Evolutionary conservation across 2,888 invertebrate genomes (phyloP), one percentile per base, ranked within the genome.

Genomic region (Venusia cambrica): DNA sequence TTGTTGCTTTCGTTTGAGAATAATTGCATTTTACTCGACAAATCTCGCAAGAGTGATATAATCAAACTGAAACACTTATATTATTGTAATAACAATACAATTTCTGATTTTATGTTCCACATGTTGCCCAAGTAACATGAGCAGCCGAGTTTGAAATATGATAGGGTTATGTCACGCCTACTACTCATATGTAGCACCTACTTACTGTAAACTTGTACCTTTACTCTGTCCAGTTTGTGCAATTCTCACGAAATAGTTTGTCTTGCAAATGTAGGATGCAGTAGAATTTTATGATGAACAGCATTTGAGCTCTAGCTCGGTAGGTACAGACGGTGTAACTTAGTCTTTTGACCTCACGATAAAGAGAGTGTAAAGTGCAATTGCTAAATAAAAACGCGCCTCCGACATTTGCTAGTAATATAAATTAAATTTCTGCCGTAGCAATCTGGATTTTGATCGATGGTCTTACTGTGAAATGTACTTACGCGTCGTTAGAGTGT

Each of bases 401-500:
- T 5, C n/a, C 10, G n/a, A 9, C 18, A 18, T 2, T 18, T 28
- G 9, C 18, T 14, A n/a, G 4, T 14, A 14, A 6, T 15, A 11
- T 12, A 14, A 4, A 12, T 8, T 12, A 27, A 25, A 19, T 11
- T 10, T n/a, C n/a, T n/a, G n/a, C n/a, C n/a, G n/a, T n/a, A n/a
- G n/a, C n/a, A n/a, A n/a, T n/a, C n/a, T n/a, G n/a, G n/a, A n/a
- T n/a, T n/a, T n/a, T n/a, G n/a, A n/a, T n/a, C n/a, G n/a, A n/a
- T n/a, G n/a, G n/a, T n/a, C n/a, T n/a, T n/a, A n/a, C n/a, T n/a
- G n/a, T n/a, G n/a, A n/a, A n/a, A 9, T 15, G 9, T 27, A 85
- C 85, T 87, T 71, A 87, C 85, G 83, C 52, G 67, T 62, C 8
- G 66, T 58, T 2, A 64, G 57, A 27, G 58, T 47, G 45, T 70